phyloP scores from a whole-genome alignment of 2,888 invertebrate genomes.

The Pteria penguin region DNA sequence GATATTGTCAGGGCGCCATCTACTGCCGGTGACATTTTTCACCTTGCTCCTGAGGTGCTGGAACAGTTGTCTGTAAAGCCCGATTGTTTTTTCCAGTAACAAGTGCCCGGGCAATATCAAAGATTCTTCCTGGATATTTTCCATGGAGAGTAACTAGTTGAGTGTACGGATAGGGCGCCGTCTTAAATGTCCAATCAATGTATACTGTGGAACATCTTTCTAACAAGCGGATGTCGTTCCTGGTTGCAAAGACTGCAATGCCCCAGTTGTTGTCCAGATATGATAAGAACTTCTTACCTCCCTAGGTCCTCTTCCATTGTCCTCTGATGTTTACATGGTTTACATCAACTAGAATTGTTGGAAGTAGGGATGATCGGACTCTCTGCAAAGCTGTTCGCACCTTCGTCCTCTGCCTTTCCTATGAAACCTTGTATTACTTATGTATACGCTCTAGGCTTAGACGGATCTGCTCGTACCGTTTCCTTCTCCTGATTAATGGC shows the following conservation, averaged over 20 bases:
- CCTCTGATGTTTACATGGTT: constrained; percentile 3
- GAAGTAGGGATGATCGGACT: not conserved
- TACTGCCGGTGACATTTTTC: no score
- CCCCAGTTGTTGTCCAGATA: constrained; percentile 29
- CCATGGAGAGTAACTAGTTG: constrained; percentile 33
- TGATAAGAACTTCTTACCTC: constrained; percentile 3
- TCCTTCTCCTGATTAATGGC: constrained; percentile 8
- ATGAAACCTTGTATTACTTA: constrained; percentile 9
- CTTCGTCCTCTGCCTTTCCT: not conserved
- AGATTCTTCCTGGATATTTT: constrained; percentile 3
- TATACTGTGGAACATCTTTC: no score
- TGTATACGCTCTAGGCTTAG: constrained; percentile 1
- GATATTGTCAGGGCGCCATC: no score
- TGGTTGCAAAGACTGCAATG: constrained; percentile 15
- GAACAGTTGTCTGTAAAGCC: no score
- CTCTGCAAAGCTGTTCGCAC: not conserved
- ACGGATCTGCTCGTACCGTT: not conserved
- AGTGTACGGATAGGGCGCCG: constrained; percentile 21
- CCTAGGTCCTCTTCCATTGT: constrained; percentile 25
- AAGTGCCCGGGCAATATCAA: constrained; percentile 4
- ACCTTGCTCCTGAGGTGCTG: no score
- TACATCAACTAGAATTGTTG: constrained; percentile 1
- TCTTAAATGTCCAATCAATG: constrained; percentile 33
- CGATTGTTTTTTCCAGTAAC: constrained; percentile 14
- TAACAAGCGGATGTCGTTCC: no score